phyloP scores from a whole-genome alignment of 2,888 invertebrate genomes.

The Drosophila conformis region DNA sequence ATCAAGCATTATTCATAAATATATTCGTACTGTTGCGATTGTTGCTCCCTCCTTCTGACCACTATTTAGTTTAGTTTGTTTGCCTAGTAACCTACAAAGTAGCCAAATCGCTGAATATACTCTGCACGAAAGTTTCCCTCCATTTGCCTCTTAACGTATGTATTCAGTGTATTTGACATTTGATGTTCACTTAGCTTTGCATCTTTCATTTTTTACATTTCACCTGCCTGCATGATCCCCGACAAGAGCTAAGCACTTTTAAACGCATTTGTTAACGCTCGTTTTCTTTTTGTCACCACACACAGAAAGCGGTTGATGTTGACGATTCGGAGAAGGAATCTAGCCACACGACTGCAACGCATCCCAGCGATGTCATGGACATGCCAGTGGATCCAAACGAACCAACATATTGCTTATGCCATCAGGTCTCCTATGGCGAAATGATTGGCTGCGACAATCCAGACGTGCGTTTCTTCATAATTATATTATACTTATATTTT shows the following conservation, averaged over 20 bases:
- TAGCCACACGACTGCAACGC: conserved; percentile 86
- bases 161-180: conserved; percentile 23
- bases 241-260: not conserved
- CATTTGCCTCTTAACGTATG: not conserved
- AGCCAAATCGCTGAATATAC: conserved; percentile 22
- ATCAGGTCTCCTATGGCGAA: conserved; percentile 97
- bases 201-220: conserved; percentile 55
- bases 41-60: conserved; percentile 11
- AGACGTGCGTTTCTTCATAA: conserved; percentile 84
- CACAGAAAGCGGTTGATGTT: conserved; percentile 82
- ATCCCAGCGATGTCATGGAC: conserved; percentile 95
- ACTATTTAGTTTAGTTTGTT: conserved; percentile 38
- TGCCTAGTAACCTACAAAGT: conserved; percentile 20
- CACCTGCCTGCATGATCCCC: conserved; percentile 47
- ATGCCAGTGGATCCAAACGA: conserved; percentile 99
- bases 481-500: too few relatives aligned
- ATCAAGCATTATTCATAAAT: conserved; percentile 40
- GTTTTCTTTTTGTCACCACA: not conserved
- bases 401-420: conserved; percentile 98
- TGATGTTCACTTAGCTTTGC: conserved; percentile 11
- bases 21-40: conserved; percentile 25
- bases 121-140: not conserved
- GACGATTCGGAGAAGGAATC: conserved; percentile 87
- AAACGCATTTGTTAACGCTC: not conserved
- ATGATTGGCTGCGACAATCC: conserved; percentile 98